phyloP scores from a whole-genome alignment of 2,113 vertebrate genomes.

The Mus spicilegus region DNA sequence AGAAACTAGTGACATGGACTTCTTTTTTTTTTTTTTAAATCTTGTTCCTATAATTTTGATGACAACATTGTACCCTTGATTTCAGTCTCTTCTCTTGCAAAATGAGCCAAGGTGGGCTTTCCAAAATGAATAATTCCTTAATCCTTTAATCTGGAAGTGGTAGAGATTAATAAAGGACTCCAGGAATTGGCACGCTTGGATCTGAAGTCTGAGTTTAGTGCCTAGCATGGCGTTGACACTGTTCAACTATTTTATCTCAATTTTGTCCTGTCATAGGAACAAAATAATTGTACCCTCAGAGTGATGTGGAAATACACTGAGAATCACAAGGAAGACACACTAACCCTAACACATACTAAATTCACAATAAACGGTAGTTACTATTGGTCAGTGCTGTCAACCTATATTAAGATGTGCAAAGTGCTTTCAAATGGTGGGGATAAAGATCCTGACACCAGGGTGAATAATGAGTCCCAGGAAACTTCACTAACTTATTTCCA shows the following conservation, averaged over 20 bases:
- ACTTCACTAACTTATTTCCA: neutral
- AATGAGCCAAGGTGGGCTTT: neutral
- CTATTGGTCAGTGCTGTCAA: neutral
- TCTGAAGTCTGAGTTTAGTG: neutral
- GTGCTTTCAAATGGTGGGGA: neutral
- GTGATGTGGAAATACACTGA: neutral
- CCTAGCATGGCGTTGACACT: neutral
- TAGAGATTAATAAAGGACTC: neutral
- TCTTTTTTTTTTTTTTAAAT: neutral
- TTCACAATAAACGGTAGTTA: neutral
- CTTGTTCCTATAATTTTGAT: neutral
- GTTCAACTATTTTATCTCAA: neutral
- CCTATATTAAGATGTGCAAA: neutral
- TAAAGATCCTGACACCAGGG: neutral
- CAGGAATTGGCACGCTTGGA: neutral
- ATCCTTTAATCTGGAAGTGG: neutral
- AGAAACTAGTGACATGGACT: neutral
- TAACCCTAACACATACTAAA: neutral
- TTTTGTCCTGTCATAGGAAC: neutral
- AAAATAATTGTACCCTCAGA: neutral
- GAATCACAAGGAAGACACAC: neutral
- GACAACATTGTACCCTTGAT: neutral
- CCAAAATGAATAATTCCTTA: neutral
- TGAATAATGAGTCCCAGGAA: neutral
- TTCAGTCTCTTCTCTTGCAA: neutral